A percentile compares a stretch with the other conserved stretches of the same genome.
These are phyloP conservation scores for Steatornis caripensis DNA, from an alignment of 2,113 vertebrate species.

Conservation along the genomic window DNA sequence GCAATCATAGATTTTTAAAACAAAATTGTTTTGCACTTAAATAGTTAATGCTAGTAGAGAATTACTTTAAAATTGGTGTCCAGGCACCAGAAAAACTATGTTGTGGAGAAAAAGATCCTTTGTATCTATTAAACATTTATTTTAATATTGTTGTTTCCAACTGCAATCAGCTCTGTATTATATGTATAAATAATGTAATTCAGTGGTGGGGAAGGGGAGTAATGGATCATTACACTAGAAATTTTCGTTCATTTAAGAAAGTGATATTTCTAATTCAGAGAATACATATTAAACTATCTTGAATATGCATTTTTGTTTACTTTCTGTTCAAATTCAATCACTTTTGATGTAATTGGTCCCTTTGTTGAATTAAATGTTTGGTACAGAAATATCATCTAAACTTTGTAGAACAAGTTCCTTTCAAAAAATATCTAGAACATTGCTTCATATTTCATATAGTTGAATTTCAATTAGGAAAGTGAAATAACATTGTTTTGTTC, in stretches of 20 bases:
- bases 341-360: constrained; percentile 48
- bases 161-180: constrained; percentile 83
- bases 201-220: constrained; percentile 69
- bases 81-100: constrained; percentile 77
- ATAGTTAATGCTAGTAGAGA: constrained; percentile 84
- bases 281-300: constrained; percentile 91
- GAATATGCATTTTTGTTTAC: constrained; percentile 79
- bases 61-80: constrained; percentile 82
- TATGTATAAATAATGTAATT: constrained; percentile 81
- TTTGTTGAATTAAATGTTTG: constrained; percentile 65
- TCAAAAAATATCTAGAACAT: not conserved
- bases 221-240: constrained; percentile 83
- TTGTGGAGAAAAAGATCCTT: constrained; percentile 80
- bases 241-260: constrained; percentile 81
- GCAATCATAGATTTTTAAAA: constrained; percentile 81
- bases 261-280: constrained; percentile 92
- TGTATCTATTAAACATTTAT: constrained; percentile 92
- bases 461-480: not conserved
- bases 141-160: constrained; percentile 91
- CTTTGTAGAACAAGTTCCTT: constrained; percentile 36
- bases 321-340: constrained; percentile 67
- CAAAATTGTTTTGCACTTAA: constrained; percentile 89
- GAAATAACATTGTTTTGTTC: not conserved
- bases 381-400: constrained; percentile 45
- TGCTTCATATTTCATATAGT: not conserved